Base-by-base conservation (phyloP, 2,888 invertebrate species). In the Thereva unica region DNA sequence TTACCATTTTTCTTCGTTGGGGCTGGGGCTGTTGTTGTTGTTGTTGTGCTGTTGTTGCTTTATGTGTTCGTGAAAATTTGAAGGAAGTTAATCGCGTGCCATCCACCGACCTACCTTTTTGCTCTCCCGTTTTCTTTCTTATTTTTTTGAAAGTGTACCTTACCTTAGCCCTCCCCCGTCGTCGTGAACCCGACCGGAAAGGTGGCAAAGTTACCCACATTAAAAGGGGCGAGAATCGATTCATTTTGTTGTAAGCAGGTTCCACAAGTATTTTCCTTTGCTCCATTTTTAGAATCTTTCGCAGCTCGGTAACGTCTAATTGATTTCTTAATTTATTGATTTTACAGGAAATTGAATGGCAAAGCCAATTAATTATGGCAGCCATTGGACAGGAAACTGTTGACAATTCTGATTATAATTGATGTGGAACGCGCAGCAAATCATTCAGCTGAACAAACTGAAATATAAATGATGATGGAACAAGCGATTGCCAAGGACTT, bases 31-130 rank as follows among this genome's bases (percentile, higher is more conserved):
- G n/a, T 23, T 49, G 9, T 23, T 52, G 45, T 61, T 61, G 61
- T 61, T 61, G 40, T 61, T 40, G 8, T 61, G 9, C 50, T 61
- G 9, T 37, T 23, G 23, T 23, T 23, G 23, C 2, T 23, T 23
- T 23, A 23, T 23, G 23, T 23, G 23, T 23, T 23, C 23, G 23
- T 23, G 10, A 8, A 23, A 10, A 42, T 61, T 67, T 61, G 44
- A 67, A 67, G 67, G 67, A 61, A 67, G 67, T 67, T 61, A 61
- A 67, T 67, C 67, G 67, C 67, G 67, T 67, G 67, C 61, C 54
- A 67, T 67, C 37, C 44, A 40, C 45, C 67, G 44, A 53, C 42
- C 53, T 61, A 41, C 61, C 54, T 35, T 47, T 34, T 50, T 42
- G 12, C 45, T 47, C 9, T n/a, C 38, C 35, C 53, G 34, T 53